These are phyloP conservation scores for Enhydra lutris DNA, from an alignment of 2,113 vertebrate genomes.

Conservation along the genomic window DNA sequence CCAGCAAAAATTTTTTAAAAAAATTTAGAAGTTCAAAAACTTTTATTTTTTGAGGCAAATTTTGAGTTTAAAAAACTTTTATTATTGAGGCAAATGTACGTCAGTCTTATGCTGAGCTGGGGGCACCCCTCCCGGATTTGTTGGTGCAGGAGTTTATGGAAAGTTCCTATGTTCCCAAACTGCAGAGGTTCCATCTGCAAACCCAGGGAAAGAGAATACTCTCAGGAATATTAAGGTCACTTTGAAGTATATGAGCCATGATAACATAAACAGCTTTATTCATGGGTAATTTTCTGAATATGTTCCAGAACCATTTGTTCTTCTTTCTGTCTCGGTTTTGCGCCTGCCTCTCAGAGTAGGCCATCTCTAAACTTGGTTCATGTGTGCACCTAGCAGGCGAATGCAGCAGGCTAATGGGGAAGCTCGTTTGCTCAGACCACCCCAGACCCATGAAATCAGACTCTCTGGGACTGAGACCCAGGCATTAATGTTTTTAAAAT, in stretches of 20 bases:
- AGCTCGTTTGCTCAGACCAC: neutral
- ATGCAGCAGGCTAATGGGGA: neutral
- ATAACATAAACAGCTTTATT: neutral
- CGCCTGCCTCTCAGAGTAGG: neutral
- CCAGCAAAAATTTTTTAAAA: neutral
- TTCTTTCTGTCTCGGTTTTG: neutral
- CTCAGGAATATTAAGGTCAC: neutral
- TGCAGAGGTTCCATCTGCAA: neutral
- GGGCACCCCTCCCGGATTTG: neutral
- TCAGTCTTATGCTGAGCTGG: no score
- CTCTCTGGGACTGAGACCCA: neutral
- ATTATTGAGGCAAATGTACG: neutral
- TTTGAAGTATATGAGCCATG: neutral
- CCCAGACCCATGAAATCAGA: neutral
- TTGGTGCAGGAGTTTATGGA: neutral
- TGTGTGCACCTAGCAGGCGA: no score
- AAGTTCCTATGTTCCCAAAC: neutral
- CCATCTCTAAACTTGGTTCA: neutral
- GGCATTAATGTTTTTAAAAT: neutral
- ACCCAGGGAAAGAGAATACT: neutral
- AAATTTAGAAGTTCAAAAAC: neutral
- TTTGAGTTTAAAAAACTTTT: no score
- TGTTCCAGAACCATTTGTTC: neutral
- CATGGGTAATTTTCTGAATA: neutral
- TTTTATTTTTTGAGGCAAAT: no score